Percentiles rank a stretch among this genome's conserved stretches.
Evolutionary conservation across 1,140 invertebrate genomes (phyloP).

Genomic region (Neotoxoptera formosana): DNA sequence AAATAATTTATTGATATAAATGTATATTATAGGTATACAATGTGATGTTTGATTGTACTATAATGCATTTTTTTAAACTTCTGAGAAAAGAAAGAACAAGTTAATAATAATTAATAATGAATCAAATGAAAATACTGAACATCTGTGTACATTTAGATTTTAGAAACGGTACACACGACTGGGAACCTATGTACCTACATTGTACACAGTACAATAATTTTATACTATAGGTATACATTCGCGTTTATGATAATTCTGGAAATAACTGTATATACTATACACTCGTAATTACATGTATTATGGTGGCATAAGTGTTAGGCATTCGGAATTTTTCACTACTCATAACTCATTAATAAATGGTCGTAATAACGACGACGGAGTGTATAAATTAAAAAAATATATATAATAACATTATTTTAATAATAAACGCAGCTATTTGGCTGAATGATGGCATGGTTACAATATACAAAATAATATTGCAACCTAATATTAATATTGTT

Average conservation of each 20-base stretch:
- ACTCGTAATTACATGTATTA: neutral
- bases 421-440: neutral
- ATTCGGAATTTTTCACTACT: neutral
- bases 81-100: neutral
- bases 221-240: neutral
- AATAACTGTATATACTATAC: slow-evolving; percentile 16
- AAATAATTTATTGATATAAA: neutral
- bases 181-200: neutral
- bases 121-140: neutral
- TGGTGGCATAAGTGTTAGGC: neutral
- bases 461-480: neutral
- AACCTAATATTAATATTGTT: neutral
- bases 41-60: neutral
- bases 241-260: neutral
- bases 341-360: neutral
- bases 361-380: neutral
- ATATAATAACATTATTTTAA: neutral
- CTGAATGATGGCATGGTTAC: neutral
- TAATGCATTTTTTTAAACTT: neutral
- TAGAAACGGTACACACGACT: slow-evolving; percentile 9
- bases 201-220: neutral
- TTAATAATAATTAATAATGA: slow-evolving; percentile 12
- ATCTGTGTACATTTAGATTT: neutral
- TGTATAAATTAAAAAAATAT: neutral
- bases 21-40: neutral